Evolutionary conservation across 2,888 invertebrate genomes (phyloP), one percentile per base, ranked within the genome.

Genomic region (Therioaphis trifolii): DNA sequence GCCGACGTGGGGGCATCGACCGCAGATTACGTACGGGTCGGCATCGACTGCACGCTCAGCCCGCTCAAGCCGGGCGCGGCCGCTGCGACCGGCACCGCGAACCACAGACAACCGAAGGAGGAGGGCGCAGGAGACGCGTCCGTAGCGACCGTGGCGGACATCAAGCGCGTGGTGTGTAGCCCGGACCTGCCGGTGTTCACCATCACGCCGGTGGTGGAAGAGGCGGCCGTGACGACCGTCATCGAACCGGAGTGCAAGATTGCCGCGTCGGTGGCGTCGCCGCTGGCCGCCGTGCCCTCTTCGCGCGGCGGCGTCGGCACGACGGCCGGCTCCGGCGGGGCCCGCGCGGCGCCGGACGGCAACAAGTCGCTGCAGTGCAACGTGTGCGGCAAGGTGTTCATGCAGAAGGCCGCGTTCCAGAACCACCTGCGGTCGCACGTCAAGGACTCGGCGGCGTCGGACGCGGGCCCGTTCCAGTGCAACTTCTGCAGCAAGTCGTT

Each of bases 401-500:
- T 93, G 69, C 94, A 94, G 87, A 93, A 94, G 88, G 93, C 92
- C 88, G 92, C 93, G 2, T 92, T 94, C 86, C 94, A 94, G 85
- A 94, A 93, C 87, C 92, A 92, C 87, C 88, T 92, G 43, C 90
- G 92, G 85, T 91, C 91, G n/a, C 94, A 94, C 89, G 91, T 85
- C 43, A 87, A 87, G 76, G 89, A 90, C 40, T 88, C 89, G 66
- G 89, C 95, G 35, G 88, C 89, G 71, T 90, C 95, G 40, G 88
- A 89, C 69, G 90, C 89, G 55, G 95, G 95, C 89, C 95, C 95
- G 29, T 96, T 96, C 89, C 93, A 94, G 86, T 96, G 96, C 89
- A 94, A 96, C 89, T 95, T 95, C 86, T 96, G 96, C 89, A 92
- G 94, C 87, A 96, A 96, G 89, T 95, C 95, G 18, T 96, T 96